These are phyloP conservation scores for Andrena dorsata DNA, from an alignment of 2,888 invertebrate genomes.

Conservation along the genomic window DNA sequence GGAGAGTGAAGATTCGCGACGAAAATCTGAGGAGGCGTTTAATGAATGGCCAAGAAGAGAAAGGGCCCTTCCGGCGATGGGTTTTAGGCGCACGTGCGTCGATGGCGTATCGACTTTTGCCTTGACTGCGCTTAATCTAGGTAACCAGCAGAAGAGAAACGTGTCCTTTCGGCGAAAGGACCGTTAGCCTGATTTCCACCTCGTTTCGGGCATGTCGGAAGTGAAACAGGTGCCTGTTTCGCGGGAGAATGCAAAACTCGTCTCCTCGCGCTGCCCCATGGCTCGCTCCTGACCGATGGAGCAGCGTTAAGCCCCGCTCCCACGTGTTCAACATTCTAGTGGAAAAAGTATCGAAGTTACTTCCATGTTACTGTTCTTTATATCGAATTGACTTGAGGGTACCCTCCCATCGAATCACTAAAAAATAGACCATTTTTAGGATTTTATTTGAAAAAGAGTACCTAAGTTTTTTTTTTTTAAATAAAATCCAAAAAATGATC, in stretches of 20 bases:
- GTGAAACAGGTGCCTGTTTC: constrained; percentile 46
- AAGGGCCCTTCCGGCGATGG: constrained; percentile 36
- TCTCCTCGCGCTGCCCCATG: not conserved
- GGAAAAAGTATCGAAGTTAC: too few species aligned
- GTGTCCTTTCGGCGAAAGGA: constrained; percentile 60
- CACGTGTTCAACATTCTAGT: not conserved
- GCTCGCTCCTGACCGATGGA: not conserved
- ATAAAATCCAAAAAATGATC: too few species aligned
- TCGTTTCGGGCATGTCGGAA: constrained; percentile 49
- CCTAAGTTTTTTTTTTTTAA: too few species aligned
- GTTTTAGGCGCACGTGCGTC: constrained; percentile 35
- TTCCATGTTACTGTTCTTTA: too few species aligned
- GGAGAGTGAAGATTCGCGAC: not conserved
- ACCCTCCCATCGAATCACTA: too few species aligned
- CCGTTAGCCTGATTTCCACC: constrained; percentile 60
- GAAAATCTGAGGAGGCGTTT: not conserved
- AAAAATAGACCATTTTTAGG: too few species aligned
- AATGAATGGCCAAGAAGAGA: constrained; percentile 35
- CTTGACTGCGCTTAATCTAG: constrained; percentile 46
- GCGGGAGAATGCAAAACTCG: constrained; percentile 18
- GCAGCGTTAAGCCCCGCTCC: not conserved
- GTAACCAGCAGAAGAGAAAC: constrained; percentile 57
- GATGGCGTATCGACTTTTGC: constrained; percentile 53
- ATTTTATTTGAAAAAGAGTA: too few species aligned
- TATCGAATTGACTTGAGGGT: too few species aligned